phyloP scores from a whole-genome alignment of 2,797 vertebrate species.

The Platalea minor region DNA sequence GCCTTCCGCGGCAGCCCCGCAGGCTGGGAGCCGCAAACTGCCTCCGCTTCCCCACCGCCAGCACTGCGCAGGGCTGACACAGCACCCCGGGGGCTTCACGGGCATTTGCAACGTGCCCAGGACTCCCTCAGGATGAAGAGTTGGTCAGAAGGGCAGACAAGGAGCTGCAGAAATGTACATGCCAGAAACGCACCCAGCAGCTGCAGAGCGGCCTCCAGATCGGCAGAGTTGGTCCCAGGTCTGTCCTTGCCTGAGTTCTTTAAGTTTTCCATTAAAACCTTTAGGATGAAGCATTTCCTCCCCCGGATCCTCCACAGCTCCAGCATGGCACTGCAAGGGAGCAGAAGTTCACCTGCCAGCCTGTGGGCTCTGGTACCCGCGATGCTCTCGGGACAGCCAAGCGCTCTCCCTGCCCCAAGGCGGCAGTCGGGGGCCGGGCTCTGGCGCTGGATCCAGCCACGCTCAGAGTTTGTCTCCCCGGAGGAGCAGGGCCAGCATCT shows the following conservation, averaged over 20 bases:
- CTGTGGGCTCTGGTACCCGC: too few relatives aligned
- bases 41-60: accelerated
- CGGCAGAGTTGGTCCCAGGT: neutral
- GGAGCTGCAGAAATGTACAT: neutral
- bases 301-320: neutral
- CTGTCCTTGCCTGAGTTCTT: neutral
- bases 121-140: neutral
- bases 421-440: neutral
- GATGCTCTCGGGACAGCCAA: neutral
- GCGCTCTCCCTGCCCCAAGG: neutral
- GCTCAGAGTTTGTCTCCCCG: neutral
- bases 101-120: neutral
- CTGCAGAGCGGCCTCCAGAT: neutral
- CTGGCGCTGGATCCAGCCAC: neutral
- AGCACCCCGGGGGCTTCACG: too few relatives aligned
- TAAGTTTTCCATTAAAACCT: neutral
- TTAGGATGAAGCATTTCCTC: neutral
- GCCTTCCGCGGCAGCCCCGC: neutral
- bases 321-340: neutral
- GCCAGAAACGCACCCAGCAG: neutral
- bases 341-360: neutral
- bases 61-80: neutral
- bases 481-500: neutral
- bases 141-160: neutral
- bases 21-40: neutral